A percentile compares a stretch with the other conserved stretches of the same genome.
Conservation (phyloP, 2,888 invertebrate genomes). For the Brachypalpus laphriformis region DNA sequence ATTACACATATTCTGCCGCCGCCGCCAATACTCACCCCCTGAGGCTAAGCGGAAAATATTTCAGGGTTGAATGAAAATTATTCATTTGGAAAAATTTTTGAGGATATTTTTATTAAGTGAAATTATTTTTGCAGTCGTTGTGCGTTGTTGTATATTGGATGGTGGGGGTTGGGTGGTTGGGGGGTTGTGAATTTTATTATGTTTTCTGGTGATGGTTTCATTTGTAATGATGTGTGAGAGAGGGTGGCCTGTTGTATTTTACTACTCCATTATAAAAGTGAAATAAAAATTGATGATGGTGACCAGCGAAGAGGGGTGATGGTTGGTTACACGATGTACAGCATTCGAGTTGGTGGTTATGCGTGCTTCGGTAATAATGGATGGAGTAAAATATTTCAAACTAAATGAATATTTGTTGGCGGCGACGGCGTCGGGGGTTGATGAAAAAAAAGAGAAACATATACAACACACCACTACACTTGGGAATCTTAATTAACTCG, state of each 20-base stretch:
- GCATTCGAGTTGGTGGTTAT: conserved; percentile 62
- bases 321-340: conserved; percentile 49
- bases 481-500: conserved; percentile 73
- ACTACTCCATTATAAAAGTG: conserved; percentile 59
- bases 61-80: conserved; percentile 73
- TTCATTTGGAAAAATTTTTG: conserved; percentile 74
- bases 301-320: neutral
- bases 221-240: conserved; percentile 68
- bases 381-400: conserved; percentile 66
- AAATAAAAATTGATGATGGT: conserved; percentile 38
- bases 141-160: conserved; percentile 16
- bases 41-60: conserved; percentile 52
- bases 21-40: neutral
- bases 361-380: conserved; percentile 57
- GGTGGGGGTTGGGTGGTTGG: neutral
- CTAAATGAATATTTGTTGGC: conserved; percentile 64
- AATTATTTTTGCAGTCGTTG: conserved; percentile 72
- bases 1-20: conserved; percentile 68
- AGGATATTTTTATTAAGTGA: conserved; percentile 74
- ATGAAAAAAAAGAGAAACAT: conserved; percentile 22
- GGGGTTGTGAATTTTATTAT: conserved; percentile 56
- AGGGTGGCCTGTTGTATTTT: conserved; percentile 11
- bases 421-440: neutral
- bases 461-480: conserved; percentile 42
- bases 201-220: conserved; percentile 70